These are phyloP conservation scores for Arenaria interpres DNA, from an alignment of 2,113 vertebrate genomes.

Conservation along the genomic window DNA sequence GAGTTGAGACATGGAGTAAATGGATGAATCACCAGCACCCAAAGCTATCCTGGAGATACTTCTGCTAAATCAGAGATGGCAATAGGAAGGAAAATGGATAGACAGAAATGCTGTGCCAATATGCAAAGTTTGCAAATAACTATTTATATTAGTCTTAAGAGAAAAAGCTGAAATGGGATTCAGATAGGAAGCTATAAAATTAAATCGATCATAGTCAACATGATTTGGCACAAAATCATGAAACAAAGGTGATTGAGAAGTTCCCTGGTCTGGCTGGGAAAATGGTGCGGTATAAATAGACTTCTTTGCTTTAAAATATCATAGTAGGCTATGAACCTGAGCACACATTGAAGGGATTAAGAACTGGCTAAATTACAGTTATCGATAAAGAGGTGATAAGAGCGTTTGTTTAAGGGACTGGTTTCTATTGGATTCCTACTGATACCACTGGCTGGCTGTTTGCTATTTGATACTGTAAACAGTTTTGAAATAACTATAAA, in stretches of 20 bases:
- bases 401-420: not conserved
- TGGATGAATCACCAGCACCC: not conserved
- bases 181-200: not conserved
- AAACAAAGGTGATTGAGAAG: not conserved
- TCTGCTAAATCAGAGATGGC: not conserved
- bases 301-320: not conserved
- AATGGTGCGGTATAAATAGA: not conserved
- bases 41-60: not conserved
- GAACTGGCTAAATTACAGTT: not conserved
- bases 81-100: not conserved
- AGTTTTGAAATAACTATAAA: not conserved
- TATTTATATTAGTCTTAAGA: not conserved
- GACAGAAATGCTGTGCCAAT: not conserved
- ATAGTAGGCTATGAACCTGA: not conserved
- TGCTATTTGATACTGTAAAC: not conserved
- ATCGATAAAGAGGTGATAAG: not conserved
- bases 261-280: not conserved
- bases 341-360: not conserved
- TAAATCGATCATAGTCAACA: not conserved
- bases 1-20: not conserved
- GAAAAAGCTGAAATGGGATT: not conserved
- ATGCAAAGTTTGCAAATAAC: not conserved
- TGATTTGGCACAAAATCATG: not conserved
- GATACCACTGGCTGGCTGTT: not conserved
- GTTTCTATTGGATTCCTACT: not conserved